Conservation (phyloP, 2,113 vertebrate species). For the Sorex fumeus region DNA sequence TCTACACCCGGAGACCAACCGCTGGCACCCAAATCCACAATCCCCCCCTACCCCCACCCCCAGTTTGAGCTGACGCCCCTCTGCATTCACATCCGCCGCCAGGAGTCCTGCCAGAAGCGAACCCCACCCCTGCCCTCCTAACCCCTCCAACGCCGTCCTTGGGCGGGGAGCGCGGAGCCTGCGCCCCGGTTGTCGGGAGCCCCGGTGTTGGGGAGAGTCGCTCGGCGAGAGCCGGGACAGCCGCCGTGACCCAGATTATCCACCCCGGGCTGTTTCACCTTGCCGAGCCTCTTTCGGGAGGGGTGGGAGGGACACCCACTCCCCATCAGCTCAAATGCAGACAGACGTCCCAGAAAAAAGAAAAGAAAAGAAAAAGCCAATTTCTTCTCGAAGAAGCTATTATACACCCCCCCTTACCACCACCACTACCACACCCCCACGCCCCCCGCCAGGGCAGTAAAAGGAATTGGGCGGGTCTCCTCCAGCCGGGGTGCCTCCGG, state of each 20-base stretch:
- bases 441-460: background rate
- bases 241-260: conserved; percentile 73
- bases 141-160: background rate
- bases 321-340: conserved; percentile 4
- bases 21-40: background rate
- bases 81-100: background rate
- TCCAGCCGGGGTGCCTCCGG: background rate
- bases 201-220: background rate
- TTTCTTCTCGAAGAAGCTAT: conserved; percentile 67
- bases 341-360: background rate
- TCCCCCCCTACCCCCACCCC: background rate
- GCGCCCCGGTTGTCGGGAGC: conserved; percentile 6
- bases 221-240: background rate
- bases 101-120: background rate
- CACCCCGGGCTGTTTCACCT: conserved; percentile 36
- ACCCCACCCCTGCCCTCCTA: background rate
- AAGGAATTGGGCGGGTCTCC: conserved; percentile 78
- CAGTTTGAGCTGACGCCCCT: background rate
- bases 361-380: background rate
- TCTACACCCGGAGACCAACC: conserved; percentile 22
- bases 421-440: no score
- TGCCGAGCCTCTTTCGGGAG: conserved; percentile 22
- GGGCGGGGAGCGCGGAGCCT: background rate
- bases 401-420: background rate
- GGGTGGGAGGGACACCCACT: conserved; percentile 22